phyloP scores from a whole-genome alignment of 2,797 vertebrate genomes.

The Podarcis siculus region DNA sequence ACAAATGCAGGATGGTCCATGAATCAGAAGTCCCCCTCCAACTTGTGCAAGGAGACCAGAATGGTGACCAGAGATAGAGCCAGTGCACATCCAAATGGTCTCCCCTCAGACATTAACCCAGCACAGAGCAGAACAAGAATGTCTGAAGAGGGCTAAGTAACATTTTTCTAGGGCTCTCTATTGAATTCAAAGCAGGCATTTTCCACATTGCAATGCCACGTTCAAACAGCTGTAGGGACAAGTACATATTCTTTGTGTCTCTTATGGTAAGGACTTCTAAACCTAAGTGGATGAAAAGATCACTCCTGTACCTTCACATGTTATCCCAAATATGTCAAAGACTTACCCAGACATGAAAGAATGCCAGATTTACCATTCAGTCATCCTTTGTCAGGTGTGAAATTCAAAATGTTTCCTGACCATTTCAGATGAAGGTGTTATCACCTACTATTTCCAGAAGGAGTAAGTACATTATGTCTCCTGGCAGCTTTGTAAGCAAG shows the following conservation, averaged over 20 bases:
- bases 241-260: background rate
- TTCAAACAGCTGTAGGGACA: background rate
- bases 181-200: background rate
- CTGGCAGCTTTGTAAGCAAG: constrained; percentile 76
- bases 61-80: no score
- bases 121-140: no score
- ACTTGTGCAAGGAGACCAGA: no score
- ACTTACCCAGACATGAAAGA: background rate
- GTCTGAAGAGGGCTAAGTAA: background rate
- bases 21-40: no score
- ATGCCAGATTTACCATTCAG: constrained; percentile 1
- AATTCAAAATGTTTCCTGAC: constrained; percentile 65
- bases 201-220: no score
- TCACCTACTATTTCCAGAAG: constrained; percentile 72
- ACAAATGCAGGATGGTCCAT: no score
- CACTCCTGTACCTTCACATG: background rate
- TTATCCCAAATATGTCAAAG: background rate
- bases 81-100: no score
- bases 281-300: background rate
- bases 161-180: background rate
- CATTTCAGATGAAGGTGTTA: constrained; percentile 76
- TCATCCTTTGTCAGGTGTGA: constrained; percentile 29
- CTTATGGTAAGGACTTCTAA: background rate
- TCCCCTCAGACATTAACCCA: no score
- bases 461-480: constrained; percentile 66